A percentile compares a stretch with the other conserved stretches of the same genome.
Conservation (phyloP, 2,888 invertebrate species). For the Abrostola tripartita region DNA sequence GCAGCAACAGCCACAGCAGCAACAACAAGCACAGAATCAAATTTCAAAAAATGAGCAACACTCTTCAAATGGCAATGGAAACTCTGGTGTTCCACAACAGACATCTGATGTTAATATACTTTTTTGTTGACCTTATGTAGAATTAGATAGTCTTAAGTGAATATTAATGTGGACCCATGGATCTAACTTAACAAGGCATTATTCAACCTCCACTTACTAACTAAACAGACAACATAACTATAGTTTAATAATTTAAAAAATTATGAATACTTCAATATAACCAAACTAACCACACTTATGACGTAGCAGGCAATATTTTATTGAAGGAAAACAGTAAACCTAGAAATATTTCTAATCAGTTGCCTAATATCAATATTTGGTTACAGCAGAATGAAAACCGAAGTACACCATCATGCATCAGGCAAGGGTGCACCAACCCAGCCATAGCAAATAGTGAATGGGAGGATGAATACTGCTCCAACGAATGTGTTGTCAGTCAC, state of each 20-base stretch:
- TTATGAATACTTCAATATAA: too few relatives aligned
- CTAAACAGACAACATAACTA: too few relatives aligned
- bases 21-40: constrained; percentile 71
- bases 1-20: constrained; percentile 75
- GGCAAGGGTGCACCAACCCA: constrained; percentile 96
- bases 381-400: constrained; percentile 83
- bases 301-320: too few relatives aligned
- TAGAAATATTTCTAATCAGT: background rate
- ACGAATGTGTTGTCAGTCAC: constrained; percentile 98
- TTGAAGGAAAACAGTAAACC: too few relatives aligned
- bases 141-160: background rate
- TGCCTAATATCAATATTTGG: constrained; percentile 34
- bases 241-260: too few relatives aligned
- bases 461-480: constrained; percentile 99
- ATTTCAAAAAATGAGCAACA: constrained; percentile 82
- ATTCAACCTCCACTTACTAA: too few relatives aligned
- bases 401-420: constrained; percentile 91
- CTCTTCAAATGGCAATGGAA: constrained; percentile 80
- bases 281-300: too few relatives aligned
- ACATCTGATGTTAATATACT: constrained; percentile 77
- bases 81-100: constrained; percentile 78
- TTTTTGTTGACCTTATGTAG: constrained; percentile 11
- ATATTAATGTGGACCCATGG: too few relatives aligned
- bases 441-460: constrained; percentile 97
- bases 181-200: too few relatives aligned